phyloP scores from a whole-genome alignment of 2,797 vertebrate species.

The Pyrrhura leucotis region DNA sequence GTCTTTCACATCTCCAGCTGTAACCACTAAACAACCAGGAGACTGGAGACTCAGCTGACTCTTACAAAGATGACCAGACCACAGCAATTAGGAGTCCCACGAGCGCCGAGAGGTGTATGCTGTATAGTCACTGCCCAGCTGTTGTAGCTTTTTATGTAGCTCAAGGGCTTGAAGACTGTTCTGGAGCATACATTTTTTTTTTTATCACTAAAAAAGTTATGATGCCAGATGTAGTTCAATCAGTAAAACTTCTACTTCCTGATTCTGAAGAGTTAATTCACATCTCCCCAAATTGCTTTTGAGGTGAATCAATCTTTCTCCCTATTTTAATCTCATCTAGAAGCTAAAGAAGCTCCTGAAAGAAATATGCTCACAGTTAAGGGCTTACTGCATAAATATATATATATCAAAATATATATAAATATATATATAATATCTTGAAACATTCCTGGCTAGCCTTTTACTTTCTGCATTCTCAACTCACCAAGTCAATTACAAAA shows the following conservation, averaged over 20 bases:
- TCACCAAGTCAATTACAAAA: neutral
- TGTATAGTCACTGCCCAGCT: neutral
- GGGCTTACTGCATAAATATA: neutral
- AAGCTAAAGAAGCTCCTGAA: neutral
- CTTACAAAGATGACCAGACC: neutral
- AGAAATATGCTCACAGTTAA: neutral
- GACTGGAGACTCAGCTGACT: neutral
- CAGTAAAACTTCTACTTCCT: neutral
- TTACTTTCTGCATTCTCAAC: neutral
- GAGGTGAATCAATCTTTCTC: neutral
- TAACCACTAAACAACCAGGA: neutral
- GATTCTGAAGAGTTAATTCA: neutral
- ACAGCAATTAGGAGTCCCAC: accelerated
- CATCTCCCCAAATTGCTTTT: neutral
- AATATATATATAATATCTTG: neutral
- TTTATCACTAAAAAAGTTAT: neutral
- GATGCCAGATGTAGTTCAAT: neutral
- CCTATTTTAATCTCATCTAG: neutral
- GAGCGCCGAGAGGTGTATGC: accelerated
- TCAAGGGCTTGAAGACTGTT: neutral
- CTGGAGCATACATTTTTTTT: neutral
- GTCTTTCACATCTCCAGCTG: neutral
- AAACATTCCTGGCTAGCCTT: neutral
- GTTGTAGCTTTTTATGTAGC: neutral
- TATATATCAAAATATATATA: too few species aligned